A percentile compares a stretch with the other conserved stretches of the same genome.
phyloP scores from a whole-genome alignment of 2,113 vertebrate species.

The Eubucco bourcierii region DNA sequence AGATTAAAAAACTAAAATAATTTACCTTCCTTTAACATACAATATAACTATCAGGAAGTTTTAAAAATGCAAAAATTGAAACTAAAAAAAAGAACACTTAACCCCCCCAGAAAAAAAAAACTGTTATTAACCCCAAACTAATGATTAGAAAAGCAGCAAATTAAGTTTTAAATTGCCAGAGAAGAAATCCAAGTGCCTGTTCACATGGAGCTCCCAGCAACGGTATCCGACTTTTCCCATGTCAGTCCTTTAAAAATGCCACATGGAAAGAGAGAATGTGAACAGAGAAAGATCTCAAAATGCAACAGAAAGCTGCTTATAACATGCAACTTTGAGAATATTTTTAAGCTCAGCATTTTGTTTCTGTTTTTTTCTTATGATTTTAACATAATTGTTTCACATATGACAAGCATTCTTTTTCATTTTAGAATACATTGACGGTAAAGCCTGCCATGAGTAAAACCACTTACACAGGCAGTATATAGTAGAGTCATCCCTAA shows the following conservation, averaged over 20 bases:
- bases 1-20: background rate
- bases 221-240: background rate
- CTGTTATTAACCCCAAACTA: background rate
- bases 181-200: background rate
- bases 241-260: background rate
- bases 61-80: no score
- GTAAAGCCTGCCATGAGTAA: accelerated
- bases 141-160: background rate
- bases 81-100: no score
- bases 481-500: background rate
- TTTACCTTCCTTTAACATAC: background rate
- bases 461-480: background rate
- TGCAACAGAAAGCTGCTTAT: background rate
- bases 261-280: background rate
- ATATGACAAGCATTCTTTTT: background rate
- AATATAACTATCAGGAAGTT: background rate
- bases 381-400: background rate
- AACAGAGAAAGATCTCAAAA: background rate
- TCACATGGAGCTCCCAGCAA: background rate
- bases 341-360: background rate
- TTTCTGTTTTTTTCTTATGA: background rate
- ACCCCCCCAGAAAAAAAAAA: background rate
- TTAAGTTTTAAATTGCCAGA: background rate
- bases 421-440: background rate
- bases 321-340: background rate